A percentile compares a stretch with the other conserved stretches of the same genome.
phyloP scores from a whole-genome alignment of 1,140 invertebrate genomes.

The Bradynema listronoti region DNA sequence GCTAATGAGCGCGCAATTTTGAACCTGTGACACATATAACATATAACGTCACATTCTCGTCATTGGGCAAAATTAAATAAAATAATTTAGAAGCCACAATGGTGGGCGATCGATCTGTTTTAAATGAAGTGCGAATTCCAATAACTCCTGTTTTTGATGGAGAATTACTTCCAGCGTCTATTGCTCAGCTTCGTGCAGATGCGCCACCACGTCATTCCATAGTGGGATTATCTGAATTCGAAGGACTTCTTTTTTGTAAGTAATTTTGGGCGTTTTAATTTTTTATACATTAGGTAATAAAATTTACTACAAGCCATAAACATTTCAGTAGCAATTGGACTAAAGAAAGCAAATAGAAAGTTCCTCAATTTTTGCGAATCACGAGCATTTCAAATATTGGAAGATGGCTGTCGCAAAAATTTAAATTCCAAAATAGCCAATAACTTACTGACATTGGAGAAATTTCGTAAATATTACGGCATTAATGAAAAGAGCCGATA shows the following conservation, averaged over 20 bases:
- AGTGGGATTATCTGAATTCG: conserved; percentile 32
- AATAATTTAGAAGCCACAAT: conserved; percentile 6
- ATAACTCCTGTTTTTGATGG: conserved; percentile 24
- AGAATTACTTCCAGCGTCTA: conserved; percentile 33
- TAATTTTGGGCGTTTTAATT: neutral
- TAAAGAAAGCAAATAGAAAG: conserved; percentile 20
- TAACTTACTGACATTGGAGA: conserved; percentile 17
- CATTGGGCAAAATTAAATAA: neutral
- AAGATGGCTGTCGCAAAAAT: conserved; percentile 10
- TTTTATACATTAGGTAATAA: neutral
- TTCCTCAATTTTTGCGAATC: conserved; percentile 24
- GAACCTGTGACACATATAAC: too few relatives aligned
- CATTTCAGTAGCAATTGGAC: conserved; percentile 24
- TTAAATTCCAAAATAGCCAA: neutral
- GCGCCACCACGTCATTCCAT: conserved; percentile 36
- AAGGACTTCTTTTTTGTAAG: conserved; percentile 48
- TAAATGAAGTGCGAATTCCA: conserved; percentile 18
- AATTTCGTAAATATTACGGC: conserved; percentile 28
- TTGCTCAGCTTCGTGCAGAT: conserved; percentile 42
- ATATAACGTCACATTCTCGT: neutral
- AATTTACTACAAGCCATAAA: too few relatives aligned
- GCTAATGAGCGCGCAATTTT: too few relatives aligned
- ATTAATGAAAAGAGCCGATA: conserved; percentile 26
- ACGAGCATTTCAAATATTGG: conserved; percentile 10
- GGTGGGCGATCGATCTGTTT: conserved; percentile 4